These are phyloP conservation scores for Thyatira batis DNA, from an alignment of 2,888 invertebrate species.

Conservation along the genomic window DNA sequence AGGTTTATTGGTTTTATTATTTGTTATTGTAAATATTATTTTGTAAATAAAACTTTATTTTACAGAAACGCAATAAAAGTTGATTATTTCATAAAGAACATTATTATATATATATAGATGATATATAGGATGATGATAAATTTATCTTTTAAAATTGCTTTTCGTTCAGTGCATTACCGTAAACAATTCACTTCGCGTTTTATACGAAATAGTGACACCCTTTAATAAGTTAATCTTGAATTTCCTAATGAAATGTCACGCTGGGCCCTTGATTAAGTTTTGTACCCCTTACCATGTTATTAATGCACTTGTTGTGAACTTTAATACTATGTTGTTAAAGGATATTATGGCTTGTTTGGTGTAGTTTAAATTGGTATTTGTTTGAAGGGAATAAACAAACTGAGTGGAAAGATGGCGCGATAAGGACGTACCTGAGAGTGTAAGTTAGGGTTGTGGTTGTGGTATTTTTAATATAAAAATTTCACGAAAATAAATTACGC, in stretches of 20 bases:
- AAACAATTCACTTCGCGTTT: too few relatives aligned
- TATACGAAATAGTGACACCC: slow-evolving; percentile 35
- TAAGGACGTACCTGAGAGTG: slow-evolving; percentile 62
- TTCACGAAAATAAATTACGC: too few relatives aligned
- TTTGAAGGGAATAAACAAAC: slow-evolving; percentile 61
- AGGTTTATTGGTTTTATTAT: too few relatives aligned
- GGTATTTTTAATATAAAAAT: too few relatives aligned
- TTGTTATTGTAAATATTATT: too few relatives aligned
- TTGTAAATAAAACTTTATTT: too few relatives aligned
- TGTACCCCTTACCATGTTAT: slow-evolving; percentile 20
- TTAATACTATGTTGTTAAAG: slow-evolving; percentile 16
- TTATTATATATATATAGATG: too few relatives aligned
- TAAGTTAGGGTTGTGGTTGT: slow-evolving; percentile 42
- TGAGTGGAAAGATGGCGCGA: slow-evolving; percentile 64
- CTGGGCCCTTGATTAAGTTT: slow-evolving; percentile 51
- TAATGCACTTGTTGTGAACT: slow-evolving; percentile 3
- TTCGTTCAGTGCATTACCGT: too few relatives aligned
- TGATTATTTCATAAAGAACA: too few relatives aligned
- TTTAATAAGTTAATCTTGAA: slow-evolving; percentile 71
- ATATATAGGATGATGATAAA: too few relatives aligned
- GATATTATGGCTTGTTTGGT: slow-evolving; percentile 10
- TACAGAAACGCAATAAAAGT: too few relatives aligned
- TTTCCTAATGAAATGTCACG: slow-evolving; percentile 68
- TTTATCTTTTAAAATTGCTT: too few relatives aligned
- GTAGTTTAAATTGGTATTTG: slow-evolving; percentile 23